Conservation (phyloP, 2,888 invertebrate species). For the Scaeva pyrastri region DNA sequence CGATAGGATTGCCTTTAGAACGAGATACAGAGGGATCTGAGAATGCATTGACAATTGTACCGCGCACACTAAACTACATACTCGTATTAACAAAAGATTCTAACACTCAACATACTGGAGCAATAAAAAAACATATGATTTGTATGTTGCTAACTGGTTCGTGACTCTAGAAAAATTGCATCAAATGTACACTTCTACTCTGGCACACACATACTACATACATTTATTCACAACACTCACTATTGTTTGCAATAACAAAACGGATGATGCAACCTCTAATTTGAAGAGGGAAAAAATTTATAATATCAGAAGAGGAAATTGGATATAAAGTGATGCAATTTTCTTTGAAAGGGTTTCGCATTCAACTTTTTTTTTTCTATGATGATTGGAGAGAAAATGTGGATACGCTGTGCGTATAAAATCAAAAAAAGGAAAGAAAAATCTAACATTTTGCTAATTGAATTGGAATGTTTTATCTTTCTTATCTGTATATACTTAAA, state of each 20-base stretch:
- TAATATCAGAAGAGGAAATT: constrained; percentile 45
- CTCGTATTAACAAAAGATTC: no score
- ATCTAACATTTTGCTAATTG: constrained; percentile 57
- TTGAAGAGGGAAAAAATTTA: background rate
- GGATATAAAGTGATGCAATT: constrained; percentile 68
- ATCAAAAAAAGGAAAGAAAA: constrained; percentile 31
- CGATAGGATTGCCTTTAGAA: no score
- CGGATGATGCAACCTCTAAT: constrained; percentile 23
- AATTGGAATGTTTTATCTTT: constrained; percentile 39
- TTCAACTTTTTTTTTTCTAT: constrained; percentile 16
- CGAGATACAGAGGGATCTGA: no score
- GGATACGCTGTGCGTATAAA: constrained; percentile 20
- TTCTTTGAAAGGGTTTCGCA: constrained; percentile 32
- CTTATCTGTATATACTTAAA: background rate
- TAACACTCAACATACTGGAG: background rate
- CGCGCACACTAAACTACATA: no score
- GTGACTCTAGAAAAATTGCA: background rate
- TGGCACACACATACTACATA: background rate
- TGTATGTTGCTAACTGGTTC: background rate
- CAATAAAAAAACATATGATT: background rate
- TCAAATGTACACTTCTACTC: background rate
- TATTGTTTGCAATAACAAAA: constrained; percentile 11
- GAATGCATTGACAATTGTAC: no score
- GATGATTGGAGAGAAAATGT: constrained; percentile 13
- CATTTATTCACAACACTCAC: no score